phyloP scores from a whole-genome alignment of 2,797 vertebrate species.

The Telmatherina bonti region DNA sequence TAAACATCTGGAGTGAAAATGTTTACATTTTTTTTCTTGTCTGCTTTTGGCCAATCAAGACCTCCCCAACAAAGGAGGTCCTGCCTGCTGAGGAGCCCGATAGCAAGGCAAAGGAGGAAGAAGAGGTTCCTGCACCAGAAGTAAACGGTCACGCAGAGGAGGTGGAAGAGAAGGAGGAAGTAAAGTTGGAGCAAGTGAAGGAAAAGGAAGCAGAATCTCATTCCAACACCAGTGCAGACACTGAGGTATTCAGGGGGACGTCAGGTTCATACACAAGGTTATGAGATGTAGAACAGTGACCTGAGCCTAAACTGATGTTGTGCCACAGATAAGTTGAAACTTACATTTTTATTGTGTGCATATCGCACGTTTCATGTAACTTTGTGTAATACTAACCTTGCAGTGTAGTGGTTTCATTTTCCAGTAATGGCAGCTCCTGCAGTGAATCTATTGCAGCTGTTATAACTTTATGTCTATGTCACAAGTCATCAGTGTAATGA shows the following conservation, averaged over 20 bases:
- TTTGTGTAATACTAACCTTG: background rate
- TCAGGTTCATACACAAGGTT: too few species aligned
- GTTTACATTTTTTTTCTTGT: background rate
- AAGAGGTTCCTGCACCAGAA: slow-evolving; percentile 62
- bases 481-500: too few species aligned
- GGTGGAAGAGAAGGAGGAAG: slow-evolving; percentile 76
- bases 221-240: slow-evolving; percentile 81
- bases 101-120: slow-evolving; percentile 58
- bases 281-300: too few species aligned
- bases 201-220: slow-evolving; percentile 83
- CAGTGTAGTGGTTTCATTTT: background rate
- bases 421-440: background rate
- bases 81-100: slow-evolving; percentile 65
- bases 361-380: too few species aligned
- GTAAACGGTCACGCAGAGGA: slow-evolving; percentile 77
- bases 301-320: too few species aligned
- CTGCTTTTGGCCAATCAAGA: slow-evolving; percentile 51
- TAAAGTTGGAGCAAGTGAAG: slow-evolving; percentile 77
- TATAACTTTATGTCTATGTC: too few species aligned
- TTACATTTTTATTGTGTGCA: too few species aligned
- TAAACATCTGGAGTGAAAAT: background rate
- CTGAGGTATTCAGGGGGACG: slow-evolving; percentile 81
- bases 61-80: slow-evolving; percentile 75
- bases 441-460: background rate
- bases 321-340: too few species aligned